phyloP scores from a whole-genome alignment of 2,797 vertebrate genomes.

The Pseudochirops corinnae region DNA sequence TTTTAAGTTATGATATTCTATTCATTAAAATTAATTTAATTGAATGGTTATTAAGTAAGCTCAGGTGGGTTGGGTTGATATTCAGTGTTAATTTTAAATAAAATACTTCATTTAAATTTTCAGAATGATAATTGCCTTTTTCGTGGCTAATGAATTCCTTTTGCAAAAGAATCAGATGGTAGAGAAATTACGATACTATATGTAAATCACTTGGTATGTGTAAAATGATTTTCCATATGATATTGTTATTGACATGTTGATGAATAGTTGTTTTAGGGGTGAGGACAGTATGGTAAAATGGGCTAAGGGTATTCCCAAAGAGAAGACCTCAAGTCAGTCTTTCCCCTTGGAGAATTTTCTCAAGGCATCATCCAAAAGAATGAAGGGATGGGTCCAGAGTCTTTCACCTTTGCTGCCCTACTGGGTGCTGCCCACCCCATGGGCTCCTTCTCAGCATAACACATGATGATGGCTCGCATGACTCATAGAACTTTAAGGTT shows the following conservation, averaged over 20 bases:
- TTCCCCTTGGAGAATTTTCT: background rate
- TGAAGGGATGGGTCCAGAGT: background rate
- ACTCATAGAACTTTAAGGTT: background rate
- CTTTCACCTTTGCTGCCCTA: background rate
- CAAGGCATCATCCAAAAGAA: background rate
- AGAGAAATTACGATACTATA: background rate
- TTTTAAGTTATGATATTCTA: background rate
- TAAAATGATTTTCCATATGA: background rate
- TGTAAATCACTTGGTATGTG: constrained; percentile 18
- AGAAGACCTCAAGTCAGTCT: constrained; percentile 5
- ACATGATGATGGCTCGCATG: background rate
- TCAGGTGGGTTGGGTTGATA: background rate
- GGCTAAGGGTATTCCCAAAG: background rate
- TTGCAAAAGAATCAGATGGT: constrained; percentile 17
- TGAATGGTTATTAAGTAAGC: background rate
- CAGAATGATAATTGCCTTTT: background rate
- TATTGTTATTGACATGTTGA: background rate
- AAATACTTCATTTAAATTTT: background rate
- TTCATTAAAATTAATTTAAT: background rate
- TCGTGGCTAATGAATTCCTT: background rate
- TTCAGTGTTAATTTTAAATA: background rate
- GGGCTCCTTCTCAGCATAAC: background rate
- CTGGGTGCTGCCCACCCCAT: background rate
- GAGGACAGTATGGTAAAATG: background rate
- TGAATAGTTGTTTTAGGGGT: constrained; percentile 8